Base-by-base conservation (phyloP, 2,888 invertebrate species). In the Volucella zonaria region DNA sequence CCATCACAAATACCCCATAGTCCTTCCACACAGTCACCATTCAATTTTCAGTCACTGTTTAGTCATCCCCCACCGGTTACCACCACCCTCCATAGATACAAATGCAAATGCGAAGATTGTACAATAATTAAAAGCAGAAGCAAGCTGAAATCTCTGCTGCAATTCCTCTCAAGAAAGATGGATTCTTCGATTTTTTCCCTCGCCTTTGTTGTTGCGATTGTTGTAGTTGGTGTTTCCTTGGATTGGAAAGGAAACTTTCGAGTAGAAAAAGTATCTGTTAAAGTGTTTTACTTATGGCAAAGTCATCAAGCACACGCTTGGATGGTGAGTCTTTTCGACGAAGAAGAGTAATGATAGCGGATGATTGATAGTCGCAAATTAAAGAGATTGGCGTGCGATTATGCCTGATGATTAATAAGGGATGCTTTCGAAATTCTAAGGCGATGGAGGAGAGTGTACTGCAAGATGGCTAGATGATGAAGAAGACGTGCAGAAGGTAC, bases 331-430 rank as follows among this genome's bases (percentile, higher is more conserved):
- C 73, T 64, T 64, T 45, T 71, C 62, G 61, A 76, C 66, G 47
- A 52, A 76, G 81, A 85, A 85, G 85, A 85, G 81, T 85, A 85
- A 85, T 85, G 85, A 85, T 85, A 85, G 85, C 85, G 73, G 85
- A 85, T 85, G 85, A 85, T 85, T 85, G 85, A 85, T 81, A 85
- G 85, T 85, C 85, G 73, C 85, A 85, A 85, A 85, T 85, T 85
- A 85, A 85, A 85, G 85, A 85, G 85, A 85, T 85, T 85, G 85
- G 85, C 85, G 85, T 85, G 81, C 85, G 85, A 85, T 85, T 85
- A 81, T 81, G 81, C 85, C 71, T 73, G 81, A 85, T 85, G 85
- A 85, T 85, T 85, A 85, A 85, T 85, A 81, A 85, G 85, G 75
- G 80, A 75, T 80, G 52, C 83, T 67, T 38, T 66, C 54, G 52